Percentiles rank a stretch among this genome's conserved stretches.
Evolutionary conservation across 1,140 invertebrate genomes (phyloP).

Genomic region (Triops longicaudatus): DNA sequence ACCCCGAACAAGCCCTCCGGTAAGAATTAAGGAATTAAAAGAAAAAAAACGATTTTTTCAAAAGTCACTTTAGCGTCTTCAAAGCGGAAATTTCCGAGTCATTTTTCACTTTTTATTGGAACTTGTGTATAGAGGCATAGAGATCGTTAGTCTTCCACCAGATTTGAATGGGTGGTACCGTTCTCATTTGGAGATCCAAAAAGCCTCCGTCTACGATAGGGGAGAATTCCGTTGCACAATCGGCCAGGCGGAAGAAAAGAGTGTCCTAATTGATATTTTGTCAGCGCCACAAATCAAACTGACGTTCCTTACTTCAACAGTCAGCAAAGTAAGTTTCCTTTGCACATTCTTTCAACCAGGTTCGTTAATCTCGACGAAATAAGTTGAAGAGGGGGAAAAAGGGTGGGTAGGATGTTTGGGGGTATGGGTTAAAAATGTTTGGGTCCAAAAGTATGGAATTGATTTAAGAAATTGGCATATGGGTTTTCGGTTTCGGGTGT

Average conservation of each 20-base stretch:
- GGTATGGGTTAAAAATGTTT: too few species aligned
- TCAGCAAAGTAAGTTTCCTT: conserved; percentile 18
- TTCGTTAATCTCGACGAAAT: background rate
- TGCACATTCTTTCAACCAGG: background rate
- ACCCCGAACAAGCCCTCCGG: conserved; percentile 1
- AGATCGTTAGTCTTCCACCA: background rate
- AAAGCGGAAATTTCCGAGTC: background rate
- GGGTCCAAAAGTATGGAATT: too few species aligned
- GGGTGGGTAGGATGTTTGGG: too few species aligned
- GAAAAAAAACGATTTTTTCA: too few species aligned
- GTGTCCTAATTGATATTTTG: conserved; percentile 24
- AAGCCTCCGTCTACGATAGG: conserved; percentile 17
- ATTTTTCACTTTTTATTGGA: background rate
- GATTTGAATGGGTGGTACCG: conserved; percentile 20
- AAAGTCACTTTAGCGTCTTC: too few species aligned
- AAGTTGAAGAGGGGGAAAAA: background rate
- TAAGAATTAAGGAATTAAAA: background rate
- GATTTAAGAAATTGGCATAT: background rate
- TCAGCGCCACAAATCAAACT: conserved; percentile 22
- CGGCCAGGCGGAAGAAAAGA: conserved; percentile 23
- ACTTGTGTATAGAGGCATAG: background rate
- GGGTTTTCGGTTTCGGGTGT: background rate
- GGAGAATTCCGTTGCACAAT: conserved; percentile 21
- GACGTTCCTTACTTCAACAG: conserved; percentile 16
- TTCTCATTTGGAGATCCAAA: conserved; percentile 23